Evolutionary conservation across 2,888 invertebrate genomes (phyloP).

Genomic region (Aporophyla lueneburgensis): DNA sequence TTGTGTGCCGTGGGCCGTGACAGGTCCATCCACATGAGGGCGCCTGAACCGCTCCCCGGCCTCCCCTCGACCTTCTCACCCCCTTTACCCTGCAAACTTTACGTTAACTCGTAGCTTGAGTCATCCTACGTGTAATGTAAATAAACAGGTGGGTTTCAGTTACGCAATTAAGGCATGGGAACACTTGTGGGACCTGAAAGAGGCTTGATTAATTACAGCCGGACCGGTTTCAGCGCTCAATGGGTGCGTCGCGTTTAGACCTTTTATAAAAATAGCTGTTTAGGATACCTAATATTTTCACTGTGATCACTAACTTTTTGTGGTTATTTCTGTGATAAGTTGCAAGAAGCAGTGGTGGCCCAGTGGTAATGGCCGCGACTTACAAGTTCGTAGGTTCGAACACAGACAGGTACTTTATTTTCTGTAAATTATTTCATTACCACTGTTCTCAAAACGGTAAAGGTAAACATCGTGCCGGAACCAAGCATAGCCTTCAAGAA

Average conservation of each 20-base stretch:
- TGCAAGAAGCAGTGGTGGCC: too few relatives aligned
- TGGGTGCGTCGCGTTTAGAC: background rate
- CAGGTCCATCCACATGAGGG: conserved; percentile 86
- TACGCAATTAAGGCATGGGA: conserved; percentile 55
- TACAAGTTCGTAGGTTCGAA: too few relatives aligned
- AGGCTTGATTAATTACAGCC: conserved; percentile 27
- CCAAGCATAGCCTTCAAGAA: too few relatives aligned
- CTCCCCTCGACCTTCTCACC: conserved; percentile 65
- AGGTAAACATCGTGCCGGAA: too few relatives aligned
- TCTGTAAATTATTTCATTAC: too few relatives aligned
- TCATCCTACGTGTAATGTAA: conserved; percentile 62
- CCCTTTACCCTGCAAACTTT: conserved; percentile 64
- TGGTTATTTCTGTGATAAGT: too few relatives aligned
- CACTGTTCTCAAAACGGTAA: too few relatives aligned
- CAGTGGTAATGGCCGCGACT: too few relatives aligned
- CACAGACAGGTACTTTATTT: too few relatives aligned
- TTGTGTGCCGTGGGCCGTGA: conserved; percentile 88
- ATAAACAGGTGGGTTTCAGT: conserved; percentile 61
- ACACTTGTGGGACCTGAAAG: conserved; percentile 30
- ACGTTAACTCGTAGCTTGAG: conserved; percentile 67
- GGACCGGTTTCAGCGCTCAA: conserved; percentile 5
- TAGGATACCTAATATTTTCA: background rate
- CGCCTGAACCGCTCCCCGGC: conserved; percentile 74
- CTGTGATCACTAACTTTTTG: background rate
- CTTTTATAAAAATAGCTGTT: background rate